These are phyloP conservation scores for Heliothis virescens DNA, from an alignment of 1,140 invertebrate genomes.

Conservation along the genomic window DNA sequence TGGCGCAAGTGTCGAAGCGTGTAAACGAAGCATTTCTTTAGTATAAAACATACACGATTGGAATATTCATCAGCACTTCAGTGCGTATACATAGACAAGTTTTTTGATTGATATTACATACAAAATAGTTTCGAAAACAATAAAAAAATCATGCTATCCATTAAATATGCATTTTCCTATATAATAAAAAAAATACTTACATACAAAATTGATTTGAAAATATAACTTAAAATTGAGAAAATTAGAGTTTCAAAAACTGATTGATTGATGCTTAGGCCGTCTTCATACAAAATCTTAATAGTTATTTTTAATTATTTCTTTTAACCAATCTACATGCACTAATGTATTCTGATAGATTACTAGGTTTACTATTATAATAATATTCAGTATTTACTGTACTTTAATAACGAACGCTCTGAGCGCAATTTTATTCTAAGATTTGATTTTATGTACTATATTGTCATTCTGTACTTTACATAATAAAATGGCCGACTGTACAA, in stretches of 20 bases:
- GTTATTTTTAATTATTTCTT: background rate
- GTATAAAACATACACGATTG: slow-evolving; percentile 33
- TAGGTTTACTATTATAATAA: background rate
- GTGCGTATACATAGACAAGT: background rate
- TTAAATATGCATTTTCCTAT: too few relatives aligned
- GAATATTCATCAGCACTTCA: slow-evolving; percentile 8
- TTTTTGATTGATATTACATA: slow-evolving; percentile 22
- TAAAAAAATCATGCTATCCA: background rate
- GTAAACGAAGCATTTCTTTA: background rate
- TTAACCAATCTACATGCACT: slow-evolving; percentile 16
- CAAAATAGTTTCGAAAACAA: slow-evolving; percentile 16
- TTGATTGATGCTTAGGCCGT: slow-evolving; percentile 24
- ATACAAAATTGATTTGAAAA: background rate
- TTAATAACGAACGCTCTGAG: slow-evolving; percentile 46
- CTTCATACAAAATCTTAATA: slow-evolving; percentile 8
- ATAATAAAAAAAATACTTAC: background rate
- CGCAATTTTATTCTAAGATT: slow-evolving; percentile 29
- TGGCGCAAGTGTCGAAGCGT: too few relatives aligned
- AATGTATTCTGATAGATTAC: slow-evolving; percentile 18
- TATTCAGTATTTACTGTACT: slow-evolving; percentile 28
- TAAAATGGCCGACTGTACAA: slow-evolving; percentile 47
- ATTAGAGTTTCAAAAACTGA: too few relatives aligned
- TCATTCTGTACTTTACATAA: slow-evolving; percentile 51
- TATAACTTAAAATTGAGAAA: background rate
- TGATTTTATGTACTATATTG: slow-evolving; percentile 50